phyloP scores from a whole-genome alignment of 1,140 invertebrate species.

The Mya arenaria region DNA sequence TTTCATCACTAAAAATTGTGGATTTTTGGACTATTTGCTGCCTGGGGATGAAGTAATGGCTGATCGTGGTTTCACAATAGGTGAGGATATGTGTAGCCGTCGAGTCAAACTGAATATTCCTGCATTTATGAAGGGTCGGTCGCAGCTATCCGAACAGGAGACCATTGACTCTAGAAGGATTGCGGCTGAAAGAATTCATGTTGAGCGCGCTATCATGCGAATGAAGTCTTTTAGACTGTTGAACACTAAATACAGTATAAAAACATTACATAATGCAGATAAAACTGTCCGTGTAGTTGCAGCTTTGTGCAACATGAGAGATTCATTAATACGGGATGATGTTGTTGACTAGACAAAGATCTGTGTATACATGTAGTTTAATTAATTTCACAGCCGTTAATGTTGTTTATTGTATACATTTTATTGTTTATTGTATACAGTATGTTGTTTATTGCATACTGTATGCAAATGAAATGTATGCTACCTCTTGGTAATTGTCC shows the following conservation, averaged over 20 bases:
- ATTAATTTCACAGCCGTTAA: too few species aligned
- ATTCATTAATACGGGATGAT: neutral
- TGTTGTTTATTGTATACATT: too few species aligned
- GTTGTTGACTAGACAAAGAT: too few species aligned
- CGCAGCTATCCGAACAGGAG: constrained; percentile 48
- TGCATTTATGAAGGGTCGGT: constrained; percentile 51
- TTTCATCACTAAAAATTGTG: constrained; percentile 21
- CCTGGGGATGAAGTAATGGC: constrained; percentile 50
- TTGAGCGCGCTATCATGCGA: constrained; percentile 35
- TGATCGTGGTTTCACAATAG: constrained; percentile 49
- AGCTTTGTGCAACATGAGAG: constrained; percentile 24
- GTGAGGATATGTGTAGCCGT: constrained; percentile 45
- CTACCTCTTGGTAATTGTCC: too few species aligned
- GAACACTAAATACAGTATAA: neutral
- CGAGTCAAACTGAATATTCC: constrained; percentile 49
- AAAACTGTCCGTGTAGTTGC: constrained; percentile 1
- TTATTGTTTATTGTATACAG: too few species aligned
- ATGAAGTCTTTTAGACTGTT: constrained; percentile 4
- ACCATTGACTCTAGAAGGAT: constrained; percentile 35
- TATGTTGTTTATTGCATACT: too few species aligned
- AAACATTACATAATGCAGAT: neutral
- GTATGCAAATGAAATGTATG: too few species aligned
- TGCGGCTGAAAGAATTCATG: constrained; percentile 48
- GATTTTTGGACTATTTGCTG: constrained; percentile 29
- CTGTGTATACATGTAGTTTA: too few species aligned